Percentiles rank a stretch among this genome's conserved stretches.
These are phyloP conservation scores for Lamellibrachia satsuma DNA, from an alignment of 2,888 invertebrate species.

Conservation along the genomic window DNA sequence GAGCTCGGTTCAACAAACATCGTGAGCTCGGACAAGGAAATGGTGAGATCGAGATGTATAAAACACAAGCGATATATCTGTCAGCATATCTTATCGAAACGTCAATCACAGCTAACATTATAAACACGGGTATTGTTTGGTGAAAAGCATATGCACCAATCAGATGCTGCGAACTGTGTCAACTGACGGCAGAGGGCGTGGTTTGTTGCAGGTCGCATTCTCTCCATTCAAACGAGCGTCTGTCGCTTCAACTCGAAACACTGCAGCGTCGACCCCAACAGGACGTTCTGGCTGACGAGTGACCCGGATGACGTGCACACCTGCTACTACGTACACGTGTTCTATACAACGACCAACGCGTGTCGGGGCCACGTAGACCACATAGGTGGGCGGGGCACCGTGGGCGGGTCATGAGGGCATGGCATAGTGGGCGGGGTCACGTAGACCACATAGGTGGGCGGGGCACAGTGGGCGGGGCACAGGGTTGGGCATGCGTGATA, in stretches of 20 bases:
- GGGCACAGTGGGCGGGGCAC: neutral
- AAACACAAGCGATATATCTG: too few species aligned
- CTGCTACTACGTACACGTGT: conserved; percentile 33
- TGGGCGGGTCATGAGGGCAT: too few species aligned
- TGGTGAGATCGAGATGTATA: too few species aligned
- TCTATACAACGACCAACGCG: conserved; percentile 20
- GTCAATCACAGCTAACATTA: too few species aligned
- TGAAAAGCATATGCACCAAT: too few species aligned
- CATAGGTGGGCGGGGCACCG: too few species aligned
- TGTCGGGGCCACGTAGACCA: neutral
- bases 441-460: too few species aligned
- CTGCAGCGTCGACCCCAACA: conserved; percentile 34
- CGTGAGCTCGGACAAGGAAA: too few species aligned
- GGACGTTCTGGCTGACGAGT: conserved; percentile 36
- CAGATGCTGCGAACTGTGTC: neutral
- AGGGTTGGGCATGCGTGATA: neutral
- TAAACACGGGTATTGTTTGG: too few species aligned
- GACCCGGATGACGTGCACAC: conserved; percentile 35
- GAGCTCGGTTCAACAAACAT: too few species aligned
- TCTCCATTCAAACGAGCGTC: conserved; percentile 34
- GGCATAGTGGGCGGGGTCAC: neutral
- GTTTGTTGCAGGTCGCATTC: conserved; percentile 28
- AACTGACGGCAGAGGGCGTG: too few species aligned
- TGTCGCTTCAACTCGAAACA: conserved; percentile 35
- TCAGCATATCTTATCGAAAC: too few species aligned